Conservation (phyloP, 2,113 vertebrate genomes). For the Oryctolagus cuniculus region mOryCun1.1 NC_091436.1:55566501-55567000, state of each 20-base stretch:
- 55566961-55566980: not conserved
- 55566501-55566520: not conserved
- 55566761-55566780: slow-evolving; percentile 6
- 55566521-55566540: not conserved
- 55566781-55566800: not conserved
- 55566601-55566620: not conserved
- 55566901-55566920: not conserved
- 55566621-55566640: not conserved
- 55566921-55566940: not conserved
- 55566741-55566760: not conserved
- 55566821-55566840: not conserved
- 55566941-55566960: not conserved
- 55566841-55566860: slow-evolving; percentile 21
- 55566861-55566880: not conserved
- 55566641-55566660: not conserved
- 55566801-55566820: slow-evolving; percentile 15
- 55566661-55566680: not conserved
- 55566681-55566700: not conserved
- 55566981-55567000: not conserved
- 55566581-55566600: not conserved
- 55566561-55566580: not conserved
- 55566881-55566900: not conserved
- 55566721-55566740: not conserved
- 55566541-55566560: no score
- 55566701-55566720: not conserved